A percentile compares a stretch with the other conserved stretches of the same genome.
phyloP scores from a whole-genome alignment of 64 coral and sea anemone genomes.

The Stichodactyla helianthus region DNA sequence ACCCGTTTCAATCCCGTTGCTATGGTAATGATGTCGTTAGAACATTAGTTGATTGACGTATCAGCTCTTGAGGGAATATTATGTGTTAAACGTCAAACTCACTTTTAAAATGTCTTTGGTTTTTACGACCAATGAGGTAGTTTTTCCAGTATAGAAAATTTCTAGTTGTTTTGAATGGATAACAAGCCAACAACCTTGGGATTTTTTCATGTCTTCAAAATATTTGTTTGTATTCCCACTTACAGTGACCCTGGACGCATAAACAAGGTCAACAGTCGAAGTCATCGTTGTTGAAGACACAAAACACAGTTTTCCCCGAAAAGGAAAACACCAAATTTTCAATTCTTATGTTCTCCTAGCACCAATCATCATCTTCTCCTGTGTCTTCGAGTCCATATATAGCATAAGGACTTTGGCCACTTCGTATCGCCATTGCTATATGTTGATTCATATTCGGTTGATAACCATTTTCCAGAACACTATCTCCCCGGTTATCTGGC shows the following conservation, averaged over 20 bases:
- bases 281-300: not conserved
- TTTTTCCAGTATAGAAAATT: conserved; percentile 6
- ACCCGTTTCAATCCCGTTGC: not conserved
- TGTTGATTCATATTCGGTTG: conserved; percentile 99
- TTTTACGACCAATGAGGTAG: not conserved
- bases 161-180: not conserved
- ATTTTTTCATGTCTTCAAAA: not conserved
- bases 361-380: conserved; percentile 97
- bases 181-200: not conserved
- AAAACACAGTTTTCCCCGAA: not conserved
- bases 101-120: not conserved
- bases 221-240: not conserved
- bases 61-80: not conserved
- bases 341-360: conserved; percentile 40
- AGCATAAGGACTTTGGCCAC: conserved; percentile 95
- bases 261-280: not conserved
- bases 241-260: not conserved
- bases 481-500: conserved; percentile 73
- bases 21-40: not conserved
- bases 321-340: not conserved
- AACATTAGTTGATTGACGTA: not conserved
- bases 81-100: not conserved
- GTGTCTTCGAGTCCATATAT: conserved; percentile 93
- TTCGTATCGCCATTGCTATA: conserved; percentile 99
- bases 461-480: conserved; percentile 91